Percentiles rank a stretch among this genome's conserved stretches.
Conservation (phyloP, 2,888 invertebrate genomes). For the Panzeria rudis region DNA sequence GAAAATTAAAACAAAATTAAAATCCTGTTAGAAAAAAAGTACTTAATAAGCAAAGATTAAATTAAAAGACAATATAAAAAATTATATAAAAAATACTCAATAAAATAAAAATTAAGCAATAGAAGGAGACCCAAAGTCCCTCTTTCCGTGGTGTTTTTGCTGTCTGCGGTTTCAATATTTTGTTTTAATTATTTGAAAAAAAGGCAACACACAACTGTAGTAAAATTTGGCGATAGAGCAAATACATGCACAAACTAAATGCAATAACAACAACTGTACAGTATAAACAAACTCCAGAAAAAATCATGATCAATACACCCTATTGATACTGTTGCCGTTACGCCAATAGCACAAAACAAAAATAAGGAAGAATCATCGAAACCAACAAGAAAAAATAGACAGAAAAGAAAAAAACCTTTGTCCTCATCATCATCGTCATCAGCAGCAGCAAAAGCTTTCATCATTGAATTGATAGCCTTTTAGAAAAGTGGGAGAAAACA, state of each 20-base stretch:
- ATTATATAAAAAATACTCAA: constrained; percentile 23
- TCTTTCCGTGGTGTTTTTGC: constrained; percentile 7
- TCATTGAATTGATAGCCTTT: constrained; percentile 60
- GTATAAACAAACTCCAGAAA: constrained; percentile 27
- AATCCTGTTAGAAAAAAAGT: constrained; percentile 25
- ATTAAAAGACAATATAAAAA: constrained; percentile 5
- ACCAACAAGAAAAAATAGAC: constrained; percentile 5
- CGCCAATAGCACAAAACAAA: background rate
- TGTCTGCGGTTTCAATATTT: constrained; percentile 24
- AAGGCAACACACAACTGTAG: constrained; percentile 28
- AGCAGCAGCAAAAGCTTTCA: constrained; percentile 10
- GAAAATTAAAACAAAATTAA: constrained; percentile 6
- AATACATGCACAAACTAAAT: background rate
- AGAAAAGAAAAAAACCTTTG: constrained; percentile 45
- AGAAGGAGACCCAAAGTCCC: constrained; percentile 29
- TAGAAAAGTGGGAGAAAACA: constrained; percentile 37
- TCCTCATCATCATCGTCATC: constrained; percentile 32
- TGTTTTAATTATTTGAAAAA: constrained; percentile 24
- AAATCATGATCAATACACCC: constrained; percentile 51
- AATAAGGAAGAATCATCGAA: constrained; percentile 48
- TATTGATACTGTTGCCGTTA: constrained; percentile 15
- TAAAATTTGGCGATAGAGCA: constrained; percentile 47
- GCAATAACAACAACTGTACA: constrained; percentile 6
- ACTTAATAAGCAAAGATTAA: constrained; percentile 54
- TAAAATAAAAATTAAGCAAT: constrained; percentile 48